Conservation (phyloP, 1,140 invertebrate genomes). For the Drosophila saltans region DNA sequence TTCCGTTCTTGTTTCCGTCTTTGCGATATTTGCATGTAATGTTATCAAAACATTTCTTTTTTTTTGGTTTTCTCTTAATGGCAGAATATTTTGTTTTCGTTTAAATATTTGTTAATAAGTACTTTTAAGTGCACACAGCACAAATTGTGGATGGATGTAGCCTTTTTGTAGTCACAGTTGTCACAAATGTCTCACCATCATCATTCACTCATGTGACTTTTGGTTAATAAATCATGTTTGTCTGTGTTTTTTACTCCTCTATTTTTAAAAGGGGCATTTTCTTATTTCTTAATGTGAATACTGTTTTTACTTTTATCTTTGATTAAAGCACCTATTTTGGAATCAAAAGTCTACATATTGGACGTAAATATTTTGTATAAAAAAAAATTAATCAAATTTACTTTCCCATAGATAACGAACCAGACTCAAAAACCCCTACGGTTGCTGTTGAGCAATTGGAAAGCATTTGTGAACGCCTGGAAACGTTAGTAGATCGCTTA, state of each 20-base stretch:
- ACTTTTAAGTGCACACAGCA: conserved; percentile 3
- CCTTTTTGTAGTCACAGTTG: conserved; percentile 14
- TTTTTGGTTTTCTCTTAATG: neutral
- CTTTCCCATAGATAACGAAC: conserved; percentile 82
- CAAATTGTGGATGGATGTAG: neutral
- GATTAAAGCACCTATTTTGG: neutral
- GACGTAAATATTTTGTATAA: neutral
- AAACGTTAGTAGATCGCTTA: conserved; percentile 89
- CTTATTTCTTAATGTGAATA: conserved; percentile 12
- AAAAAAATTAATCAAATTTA: neutral
- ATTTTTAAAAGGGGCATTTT: conserved; percentile 1
- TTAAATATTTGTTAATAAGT: conserved; percentile 3
- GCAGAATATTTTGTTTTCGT: too few species aligned
- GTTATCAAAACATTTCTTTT: neutral
- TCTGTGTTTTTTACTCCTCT: neutral
- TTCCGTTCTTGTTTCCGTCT: conserved; percentile 4
- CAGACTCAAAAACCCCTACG: conserved; percentile 80
- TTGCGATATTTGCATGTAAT: conserved; percentile 1
- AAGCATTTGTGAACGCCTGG: conserved; percentile 88
- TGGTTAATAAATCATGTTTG: conserved; percentile 7
- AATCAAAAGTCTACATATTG: neutral
- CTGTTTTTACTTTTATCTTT: conserved; percentile 2
- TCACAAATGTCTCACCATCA: conserved; percentile 4
- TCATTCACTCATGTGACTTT: conserved; percentile 2
- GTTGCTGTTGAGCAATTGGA: conserved; percentile 84